Conservation (phyloP, 2,113 vertebrate species). For the Zosterops borbonicus region DNA sequence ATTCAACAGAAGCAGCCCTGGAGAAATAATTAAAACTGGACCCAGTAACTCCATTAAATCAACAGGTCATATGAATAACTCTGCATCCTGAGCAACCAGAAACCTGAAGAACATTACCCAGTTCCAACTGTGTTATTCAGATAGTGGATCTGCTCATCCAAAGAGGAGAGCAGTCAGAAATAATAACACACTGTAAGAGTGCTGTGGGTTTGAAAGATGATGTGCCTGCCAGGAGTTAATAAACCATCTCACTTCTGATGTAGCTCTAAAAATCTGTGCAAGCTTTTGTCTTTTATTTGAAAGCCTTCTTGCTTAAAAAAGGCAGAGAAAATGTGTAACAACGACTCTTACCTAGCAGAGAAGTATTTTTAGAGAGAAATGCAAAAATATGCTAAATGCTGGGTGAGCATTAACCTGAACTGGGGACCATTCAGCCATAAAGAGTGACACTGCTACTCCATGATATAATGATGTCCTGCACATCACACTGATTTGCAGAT, state of each 20-base stretch:
- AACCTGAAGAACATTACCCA: not conserved
- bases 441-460: not conserved
- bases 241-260: not conserved
- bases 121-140: not conserved
- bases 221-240: not conserved
- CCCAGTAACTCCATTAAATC: not conserved
- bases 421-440: conserved; percentile 33
- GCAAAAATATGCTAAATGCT: not conserved
- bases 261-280: not conserved
- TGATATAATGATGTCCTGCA: not conserved
- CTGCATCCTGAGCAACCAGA: not conserved
- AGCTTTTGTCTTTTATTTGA: not conserved
- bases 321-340: not conserved
- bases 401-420: not conserved
- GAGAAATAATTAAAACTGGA: not conserved
- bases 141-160: not conserved
- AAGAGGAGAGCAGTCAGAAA: not conserved
- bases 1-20: not conserved
- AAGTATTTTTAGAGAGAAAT: not conserved
- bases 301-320: not conserved
- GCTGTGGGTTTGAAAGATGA: not conserved
- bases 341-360: not conserved
- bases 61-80: not conserved
- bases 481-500: conserved; percentile 38
- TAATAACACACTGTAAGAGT: not conserved